Conservation (phyloP, 1,140 invertebrate genomes). For the Periplaneta americana region DNA sequence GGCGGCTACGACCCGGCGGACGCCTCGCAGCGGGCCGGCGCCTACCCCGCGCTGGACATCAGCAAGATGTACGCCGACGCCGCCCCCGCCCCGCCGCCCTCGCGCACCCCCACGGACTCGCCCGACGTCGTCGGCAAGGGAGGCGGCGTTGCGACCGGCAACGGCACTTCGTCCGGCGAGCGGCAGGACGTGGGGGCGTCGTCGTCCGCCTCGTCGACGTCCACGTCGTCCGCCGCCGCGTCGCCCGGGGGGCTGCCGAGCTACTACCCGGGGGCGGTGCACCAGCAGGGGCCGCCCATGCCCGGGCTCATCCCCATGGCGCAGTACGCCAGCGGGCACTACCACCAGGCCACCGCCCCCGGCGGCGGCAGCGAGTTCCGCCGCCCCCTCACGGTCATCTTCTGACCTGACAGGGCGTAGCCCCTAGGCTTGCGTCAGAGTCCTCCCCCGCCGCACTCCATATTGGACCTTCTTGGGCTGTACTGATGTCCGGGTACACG, state of each 20-base stretch:
- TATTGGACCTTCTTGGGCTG: background rate
- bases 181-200: slow-evolving; percentile 48
- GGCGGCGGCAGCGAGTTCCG: slow-evolving; percentile 60
- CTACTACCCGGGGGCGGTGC: slow-evolving; percentile 49
- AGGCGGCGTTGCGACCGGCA: slow-evolving; percentile 28
- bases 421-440: background rate
- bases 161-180: slow-evolving; percentile 22
- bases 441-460: background rate
- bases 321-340: slow-evolving; percentile 43
- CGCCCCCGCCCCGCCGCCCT: slow-evolving; percentile 43
- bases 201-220: slow-evolving; percentile 50
- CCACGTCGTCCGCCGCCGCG: slow-evolving; percentile 56
- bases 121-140: slow-evolving; percentile 43
- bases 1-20: background rate
- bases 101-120: slow-evolving; percentile 52
- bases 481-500: background rate
- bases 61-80: slow-evolving; percentile 58
- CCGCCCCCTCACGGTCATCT: slow-evolving; percentile 76
- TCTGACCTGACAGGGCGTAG: slow-evolving; percentile 55
- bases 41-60: slow-evolving; percentile 50
- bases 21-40: background rate
- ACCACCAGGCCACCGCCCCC: slow-evolving; percentile 37
- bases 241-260: slow-evolving; percentile 41
- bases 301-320: slow-evolving; percentile 53
- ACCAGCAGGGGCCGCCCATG: slow-evolving; percentile 30